These are phyloP conservation scores for Morbakka virulenta DNA, from an alignment of 30 jellyfish, hydroid and myxozoan genomes.

Conservation along the genomic window DNA sequence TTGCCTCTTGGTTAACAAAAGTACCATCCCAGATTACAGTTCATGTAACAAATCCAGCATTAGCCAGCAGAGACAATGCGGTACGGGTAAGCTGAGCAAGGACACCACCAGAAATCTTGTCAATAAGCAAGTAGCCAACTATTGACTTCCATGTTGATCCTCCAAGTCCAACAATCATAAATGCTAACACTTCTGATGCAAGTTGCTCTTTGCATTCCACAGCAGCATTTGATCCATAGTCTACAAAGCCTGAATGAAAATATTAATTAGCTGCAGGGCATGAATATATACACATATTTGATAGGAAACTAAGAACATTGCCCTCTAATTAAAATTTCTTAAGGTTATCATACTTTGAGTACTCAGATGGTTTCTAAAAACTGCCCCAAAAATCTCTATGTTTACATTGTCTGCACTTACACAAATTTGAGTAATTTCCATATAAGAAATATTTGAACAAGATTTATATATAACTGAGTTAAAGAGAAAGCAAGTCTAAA, in stretches of 20 bases:
- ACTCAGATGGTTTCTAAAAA: no score
- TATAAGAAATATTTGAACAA: no score
- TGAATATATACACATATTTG: no score
- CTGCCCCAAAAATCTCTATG: no score
- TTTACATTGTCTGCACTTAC: no score
- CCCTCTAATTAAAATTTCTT: background rate
- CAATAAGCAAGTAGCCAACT: background rate
- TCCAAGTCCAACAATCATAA: conserved; percentile 9
- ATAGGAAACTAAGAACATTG: no score
- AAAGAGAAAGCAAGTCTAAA: no score
- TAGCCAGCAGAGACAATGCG: conserved; percentile 30
- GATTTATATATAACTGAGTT: no score
- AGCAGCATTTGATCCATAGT: conserved; percentile 18
- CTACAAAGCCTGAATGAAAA: conserved; percentile 4
- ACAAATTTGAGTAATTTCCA: no score
- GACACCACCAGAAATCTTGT: conserved; percentile 11
- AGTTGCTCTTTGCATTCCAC: conserved; percentile 3
- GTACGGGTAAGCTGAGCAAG: conserved; percentile 22
- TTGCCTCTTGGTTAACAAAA: conserved; percentile 37
- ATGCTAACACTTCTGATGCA: conserved; percentile 8
- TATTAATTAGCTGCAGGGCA: no score
- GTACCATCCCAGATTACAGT: conserved; percentile 31
- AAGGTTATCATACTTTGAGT: no score
- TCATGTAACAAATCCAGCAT: conserved; percentile 28
- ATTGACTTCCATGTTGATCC: conserved; percentile 12